Conservation (phyloP, 64 coral and sea anemone species). For the Actinia equina region DNA sequence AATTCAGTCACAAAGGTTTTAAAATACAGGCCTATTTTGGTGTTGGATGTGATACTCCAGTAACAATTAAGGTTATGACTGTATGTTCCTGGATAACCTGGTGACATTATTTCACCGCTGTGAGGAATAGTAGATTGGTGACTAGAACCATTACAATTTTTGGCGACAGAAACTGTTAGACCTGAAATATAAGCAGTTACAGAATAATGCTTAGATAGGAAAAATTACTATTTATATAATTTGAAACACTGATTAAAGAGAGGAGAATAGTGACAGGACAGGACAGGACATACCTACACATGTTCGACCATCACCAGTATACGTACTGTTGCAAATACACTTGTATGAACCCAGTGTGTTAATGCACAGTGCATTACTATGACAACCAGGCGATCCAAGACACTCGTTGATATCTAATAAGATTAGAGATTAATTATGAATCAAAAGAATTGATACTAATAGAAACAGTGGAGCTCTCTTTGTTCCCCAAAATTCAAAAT, state of each 20-base stretch:
- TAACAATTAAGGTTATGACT: background rate
- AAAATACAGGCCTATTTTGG: background rate
- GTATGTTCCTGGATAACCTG: background rate
- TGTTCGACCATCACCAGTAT: background rate
- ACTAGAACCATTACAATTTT: no score
- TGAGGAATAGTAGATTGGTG: background rate
- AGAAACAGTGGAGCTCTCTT: background rate
- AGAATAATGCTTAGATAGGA: no score
- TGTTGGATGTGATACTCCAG: background rate
- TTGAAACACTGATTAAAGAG: no score
- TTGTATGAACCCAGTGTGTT: background rate
- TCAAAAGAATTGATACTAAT: no score
- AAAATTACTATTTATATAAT: no score
- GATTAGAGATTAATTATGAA: background rate
- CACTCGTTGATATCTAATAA: slow-evolving; percentile 4
- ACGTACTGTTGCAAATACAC: background rate
- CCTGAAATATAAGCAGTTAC: no score
- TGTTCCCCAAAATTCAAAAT: no score
- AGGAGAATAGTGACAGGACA: no score
- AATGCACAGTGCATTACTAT: background rate
- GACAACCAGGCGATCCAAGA: background rate
- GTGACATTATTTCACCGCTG: slow-evolving; percentile 6
- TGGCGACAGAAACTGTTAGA: no score
- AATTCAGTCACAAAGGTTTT: background rate
- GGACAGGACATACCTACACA: background rate